phyloP scores from a whole-genome alignment of 2,888 invertebrate species.

The Panorpa germanica region DNA sequence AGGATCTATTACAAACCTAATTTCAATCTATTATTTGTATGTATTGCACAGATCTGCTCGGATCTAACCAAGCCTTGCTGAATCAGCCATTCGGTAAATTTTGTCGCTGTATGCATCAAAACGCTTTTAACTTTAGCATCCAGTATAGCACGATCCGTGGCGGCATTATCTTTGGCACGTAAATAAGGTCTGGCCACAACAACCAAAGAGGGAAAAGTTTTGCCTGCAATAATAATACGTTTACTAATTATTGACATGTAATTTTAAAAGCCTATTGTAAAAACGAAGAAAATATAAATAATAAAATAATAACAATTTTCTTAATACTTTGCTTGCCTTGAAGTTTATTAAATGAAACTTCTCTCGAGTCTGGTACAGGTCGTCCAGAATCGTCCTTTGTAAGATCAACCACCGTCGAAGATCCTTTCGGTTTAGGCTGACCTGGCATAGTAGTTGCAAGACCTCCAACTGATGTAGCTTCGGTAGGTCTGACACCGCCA shows the following conservation, averaged over 20 bases:
- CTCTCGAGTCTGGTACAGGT: slow-evolving; percentile 46
- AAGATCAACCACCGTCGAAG: slow-evolving; percentile 36
- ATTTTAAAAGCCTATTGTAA: slow-evolving; percentile 1
- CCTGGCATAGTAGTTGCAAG: slow-evolving; percentile 44
- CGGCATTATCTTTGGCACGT: slow-evolving; percentile 40
- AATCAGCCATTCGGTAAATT: slow-evolving; percentile 80
- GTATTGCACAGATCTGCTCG: slow-evolving; percentile 57
- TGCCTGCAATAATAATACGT: slow-evolving; percentile 27
- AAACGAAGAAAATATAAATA: slow-evolving; percentile 1
- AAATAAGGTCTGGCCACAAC: slow-evolving; percentile 68
- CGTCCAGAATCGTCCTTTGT: slow-evolving; percentile 38
- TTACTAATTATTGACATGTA: background rate
- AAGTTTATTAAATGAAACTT: slow-evolving; percentile 58
- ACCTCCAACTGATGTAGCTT: slow-evolving; percentile 53
- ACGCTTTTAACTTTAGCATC: slow-evolving; percentile 71
- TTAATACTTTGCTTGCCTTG: slow-evolving; percentile 27
- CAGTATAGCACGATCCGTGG: slow-evolving; percentile 37
- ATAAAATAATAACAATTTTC: slow-evolving; percentile 7
- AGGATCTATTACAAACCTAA: slow-evolving; percentile 29
- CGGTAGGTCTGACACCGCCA: slow-evolving; percentile 41
- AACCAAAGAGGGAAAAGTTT: slow-evolving; percentile 72
- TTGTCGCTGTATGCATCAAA: slow-evolving; percentile 61
- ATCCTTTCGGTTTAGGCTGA: slow-evolving; percentile 23
- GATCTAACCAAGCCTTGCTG: slow-evolving; percentile 66
- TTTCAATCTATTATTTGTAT: slow-evolving; percentile 49